Base-by-base conservation (phyloP, 2,888 invertebrate species). In the Lumbricus terrestris region DNA sequence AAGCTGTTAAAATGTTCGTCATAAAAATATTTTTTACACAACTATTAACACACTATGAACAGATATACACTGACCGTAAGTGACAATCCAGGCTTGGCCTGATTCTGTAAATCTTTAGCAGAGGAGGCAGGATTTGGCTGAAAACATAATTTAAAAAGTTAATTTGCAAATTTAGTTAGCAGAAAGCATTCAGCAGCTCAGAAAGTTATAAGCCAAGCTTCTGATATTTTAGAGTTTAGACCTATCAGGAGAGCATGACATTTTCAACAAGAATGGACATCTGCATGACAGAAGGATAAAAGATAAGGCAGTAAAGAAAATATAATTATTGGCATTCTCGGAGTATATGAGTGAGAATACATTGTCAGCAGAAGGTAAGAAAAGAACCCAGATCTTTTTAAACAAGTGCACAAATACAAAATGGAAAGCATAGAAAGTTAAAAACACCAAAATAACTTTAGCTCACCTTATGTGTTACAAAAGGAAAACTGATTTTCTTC, bases 21-120 rank as follows among this genome's bases (percentile, higher is more conserved):
- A 69, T n/a, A 54, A 23, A 3, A 54, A 23, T 4, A 6, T 54
- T 54, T n/a, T 23, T 54, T 42, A 42, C 42, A 42, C 85, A 83
- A 35, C 85, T 83, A 15, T 35, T 83, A 83, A 83, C 34, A 82
- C 11, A 85, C 35, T 37, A 34, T 35, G 35, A 85, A 34, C 37
- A 34, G 85, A 85, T 34, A 23, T 4, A 20, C 33, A 92, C 94
- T 93, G 92, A 95, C 95, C 82, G 94, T 95, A 6, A 95, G 93
- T 42, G 95, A 95, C 18, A 95, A 92, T 33, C 94, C 94, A 91
- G 94, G 94, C 91, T 94, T 94, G 90, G 90, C 92, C 88, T 91
- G 93, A 90, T 20, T 38, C 42, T 11, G 91, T 37, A 89, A 91
- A 29, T 91, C 92, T 88, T 91, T 91, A 33, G 91, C 35, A n/a